Conservation (phyloP, 2,113 vertebrate species). For the Myrmecobius fasciatus region DNA sequence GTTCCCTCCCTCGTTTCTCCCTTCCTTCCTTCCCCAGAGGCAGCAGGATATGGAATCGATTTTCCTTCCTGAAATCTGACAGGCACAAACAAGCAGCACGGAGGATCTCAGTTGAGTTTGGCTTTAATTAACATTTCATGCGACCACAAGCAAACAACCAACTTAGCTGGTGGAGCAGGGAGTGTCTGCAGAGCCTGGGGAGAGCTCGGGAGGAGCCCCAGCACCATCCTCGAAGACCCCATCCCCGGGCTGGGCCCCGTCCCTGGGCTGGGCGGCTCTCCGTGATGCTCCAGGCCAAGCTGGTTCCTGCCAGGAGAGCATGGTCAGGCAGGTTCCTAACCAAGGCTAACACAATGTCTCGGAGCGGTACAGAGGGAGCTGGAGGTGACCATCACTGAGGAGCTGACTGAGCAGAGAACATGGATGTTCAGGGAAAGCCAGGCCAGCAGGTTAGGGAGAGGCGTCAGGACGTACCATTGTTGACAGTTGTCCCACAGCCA, state of each 20-base stretch:
- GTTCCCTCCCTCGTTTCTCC: neutral
- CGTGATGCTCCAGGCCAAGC: neutral
- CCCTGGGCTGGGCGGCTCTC: neutral
- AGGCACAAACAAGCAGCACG: slow-evolving; percentile 49
- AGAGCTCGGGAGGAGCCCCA: neutral
- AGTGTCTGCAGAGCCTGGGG: neutral
- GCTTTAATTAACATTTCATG: slow-evolving; percentile 74
- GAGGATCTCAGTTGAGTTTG: slow-evolving; percentile 59
- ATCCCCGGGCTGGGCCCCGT: too few relatives aligned
- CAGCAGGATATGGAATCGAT: slow-evolving; percentile 60
- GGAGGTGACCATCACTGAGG: neutral
- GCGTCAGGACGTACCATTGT: neutral
- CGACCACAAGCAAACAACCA: slow-evolving; percentile 69
- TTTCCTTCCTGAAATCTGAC: slow-evolving; percentile 67
- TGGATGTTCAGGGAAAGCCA: neutral
- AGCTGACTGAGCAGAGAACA: neutral
- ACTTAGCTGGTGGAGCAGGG: neutral
- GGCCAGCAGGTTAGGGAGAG: neutral
- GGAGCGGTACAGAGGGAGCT: neutral
- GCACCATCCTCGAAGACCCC: neutral
- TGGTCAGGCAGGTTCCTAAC: neutral
- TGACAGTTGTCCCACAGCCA: neutral
- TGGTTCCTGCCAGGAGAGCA: neutral
- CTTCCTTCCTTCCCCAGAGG: slow-evolving; percentile 42
- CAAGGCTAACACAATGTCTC: neutral